Evolutionary conservation across 2,113 vertebrate genomes (phyloP).

Genomic region (Rhabdomys dilectus): DNA sequence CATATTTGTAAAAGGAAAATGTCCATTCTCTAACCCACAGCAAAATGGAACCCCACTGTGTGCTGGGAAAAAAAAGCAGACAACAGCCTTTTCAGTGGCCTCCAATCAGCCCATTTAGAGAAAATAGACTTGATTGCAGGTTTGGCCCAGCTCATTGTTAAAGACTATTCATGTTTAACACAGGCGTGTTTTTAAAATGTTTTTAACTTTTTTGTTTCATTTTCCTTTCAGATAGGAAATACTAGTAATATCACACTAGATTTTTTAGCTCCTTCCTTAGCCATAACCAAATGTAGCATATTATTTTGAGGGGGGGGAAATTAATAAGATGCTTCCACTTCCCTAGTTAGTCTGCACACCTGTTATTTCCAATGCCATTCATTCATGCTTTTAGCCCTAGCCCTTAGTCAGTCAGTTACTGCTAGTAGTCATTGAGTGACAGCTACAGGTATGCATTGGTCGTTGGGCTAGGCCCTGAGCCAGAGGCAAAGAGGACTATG

Average conservation of each 20-base stretch:
- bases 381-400: neutral
- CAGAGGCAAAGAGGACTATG: neutral
- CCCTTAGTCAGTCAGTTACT: neutral
- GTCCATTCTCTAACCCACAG: constrained; percentile 52
- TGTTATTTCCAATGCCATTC: neutral
- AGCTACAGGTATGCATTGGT: neutral
- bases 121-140: constrained; percentile 69
- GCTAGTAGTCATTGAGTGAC: constrained; percentile 13
- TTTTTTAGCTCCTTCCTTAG: constrained; percentile 56
- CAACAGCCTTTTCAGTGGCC: neutral
- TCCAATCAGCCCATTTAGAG: constrained; percentile 55
- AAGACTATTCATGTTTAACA: constrained; percentile 73
- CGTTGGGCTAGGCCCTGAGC: neutral
- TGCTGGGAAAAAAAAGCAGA: constrained; percentile 47
- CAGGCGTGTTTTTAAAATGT: constrained; percentile 67
- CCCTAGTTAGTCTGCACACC: neutral
- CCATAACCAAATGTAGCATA: neutral
- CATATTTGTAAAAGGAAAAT: constrained; percentile 65
- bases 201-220: constrained; percentile 54
- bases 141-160: constrained; percentile 49
- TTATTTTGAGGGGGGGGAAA: constrained; percentile 4
- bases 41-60: constrained; percentile 64
- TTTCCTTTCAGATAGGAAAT: constrained; percentile 67
- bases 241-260: neutral
- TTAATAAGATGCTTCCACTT: neutral